Percentiles rank a stretch among this genome's conserved stretches.
phyloP scores from a whole-genome alignment of 2,797 vertebrate species.

The Triplophysa yarkandensis region DNA sequence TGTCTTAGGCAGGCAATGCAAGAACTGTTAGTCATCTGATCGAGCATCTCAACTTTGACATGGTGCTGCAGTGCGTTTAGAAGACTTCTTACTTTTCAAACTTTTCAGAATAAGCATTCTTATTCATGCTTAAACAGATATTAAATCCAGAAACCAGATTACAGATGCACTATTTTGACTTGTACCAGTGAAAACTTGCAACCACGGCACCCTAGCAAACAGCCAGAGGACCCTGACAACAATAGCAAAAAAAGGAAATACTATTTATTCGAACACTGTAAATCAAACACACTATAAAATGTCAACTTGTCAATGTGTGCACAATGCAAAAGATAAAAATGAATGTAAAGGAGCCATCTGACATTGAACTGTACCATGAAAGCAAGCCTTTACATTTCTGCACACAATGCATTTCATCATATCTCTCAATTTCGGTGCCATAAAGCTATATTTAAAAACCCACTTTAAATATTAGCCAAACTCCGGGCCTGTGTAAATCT shows the following conservation, averaged over 20 bases:
- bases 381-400: constrained; percentile 31
- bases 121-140: too few relatives aligned
- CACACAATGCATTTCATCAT: constrained; percentile 51
- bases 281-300: not conserved
- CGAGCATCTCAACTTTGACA: not conserved
- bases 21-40: not conserved
- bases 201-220: too few relatives aligned
- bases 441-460: constrained; percentile 76
- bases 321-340: not conserved
- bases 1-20: not conserved
- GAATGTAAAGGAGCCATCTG: constrained; percentile 13
- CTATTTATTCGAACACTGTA: not conserved
- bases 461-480: constrained; percentile 70
- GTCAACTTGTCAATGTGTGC: not conserved
- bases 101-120: too few relatives aligned
- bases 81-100: not conserved
- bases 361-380: constrained; percentile 47
- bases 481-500: constrained; percentile 71
- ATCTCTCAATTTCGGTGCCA: constrained; percentile 69
- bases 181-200: too few relatives aligned
- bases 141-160: not conserved
- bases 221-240: too few relatives aligned
- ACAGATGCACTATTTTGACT: not conserved
- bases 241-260: too few relatives aligned
- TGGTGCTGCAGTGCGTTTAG: not conserved